Evolutionary conservation across 2,797 vertebrate genomes (phyloP), one percentile per base, ranked within the genome.

Genomic region (Tangara arthus): DNA sequence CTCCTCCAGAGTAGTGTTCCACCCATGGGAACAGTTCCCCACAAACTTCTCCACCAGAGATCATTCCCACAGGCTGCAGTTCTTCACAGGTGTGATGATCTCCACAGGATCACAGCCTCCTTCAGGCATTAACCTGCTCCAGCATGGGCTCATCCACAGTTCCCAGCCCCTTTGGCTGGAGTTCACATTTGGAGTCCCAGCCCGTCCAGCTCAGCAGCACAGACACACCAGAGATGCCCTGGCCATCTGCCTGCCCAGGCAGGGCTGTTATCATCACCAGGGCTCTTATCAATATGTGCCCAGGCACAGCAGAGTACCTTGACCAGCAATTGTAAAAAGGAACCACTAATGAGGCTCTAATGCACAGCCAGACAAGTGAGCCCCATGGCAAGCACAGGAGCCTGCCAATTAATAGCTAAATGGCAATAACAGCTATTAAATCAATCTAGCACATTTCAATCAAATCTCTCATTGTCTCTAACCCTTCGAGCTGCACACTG

Each of bases 401-500:
- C 28, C 46, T 60, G 69, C 15, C 61, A 60, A 41, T 87, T 73
- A 59, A 46, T 53, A 60, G 47, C 53, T 60, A 39, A 71, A 39
- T 39, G 17, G 16, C 46, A 53, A 34, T 46, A 66, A 27, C 39
- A 66, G 53, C 26, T 53, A 41, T 60, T 46, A 46, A 88, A 88
- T 52, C 4, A 7, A 39, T 50, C 59, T 30, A 34, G 68, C 30
- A 80, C n/a, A 13, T 32, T 80, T 66, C 76, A 59, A 3, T 59
- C 46, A 59, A 65, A 15, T 44, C 27, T 61, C 34, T 75, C 15
- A 4, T 41, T 41, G 23, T 81, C 61, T 68, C 55, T 49, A 47
- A 55, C 15, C 22, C 11, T 89, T 55, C 0, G 0, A 82, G 55
- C 47, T 15, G 22, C 27, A 32, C 22, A 35, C 0, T n/a, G 41